These are phyloP conservation scores for Drosophila mimica DNA, from an alignment of 2,888 invertebrate genomes.

Conservation along the genomic window DNA sequence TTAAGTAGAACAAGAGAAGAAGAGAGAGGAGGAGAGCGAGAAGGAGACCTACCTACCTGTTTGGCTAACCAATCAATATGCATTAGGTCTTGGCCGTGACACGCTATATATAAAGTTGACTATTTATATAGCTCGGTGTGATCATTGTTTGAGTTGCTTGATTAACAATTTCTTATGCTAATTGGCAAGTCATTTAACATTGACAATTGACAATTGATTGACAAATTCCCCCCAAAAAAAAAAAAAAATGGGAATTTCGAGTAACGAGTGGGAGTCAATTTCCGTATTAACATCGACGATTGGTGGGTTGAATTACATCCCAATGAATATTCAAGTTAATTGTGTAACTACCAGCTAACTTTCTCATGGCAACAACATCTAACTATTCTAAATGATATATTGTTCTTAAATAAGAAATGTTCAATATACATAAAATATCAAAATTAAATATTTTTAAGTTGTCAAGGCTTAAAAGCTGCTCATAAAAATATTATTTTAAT, in stretches of 20 bases:
- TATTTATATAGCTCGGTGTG: conserved; percentile 5
- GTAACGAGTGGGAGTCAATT: not conserved
- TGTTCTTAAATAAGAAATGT: not conserved
- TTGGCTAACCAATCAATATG: conserved; percentile 63
- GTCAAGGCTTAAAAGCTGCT: not conserved
- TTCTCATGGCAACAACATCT: not conserved
- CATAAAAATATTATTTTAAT: not conserved
- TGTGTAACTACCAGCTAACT: not conserved
- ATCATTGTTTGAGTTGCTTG: conserved; percentile 2
- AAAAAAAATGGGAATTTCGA: not conserved
- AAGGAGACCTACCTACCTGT: not conserved
- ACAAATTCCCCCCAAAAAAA: not conserved
- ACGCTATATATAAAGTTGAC: conserved; percentile 17
- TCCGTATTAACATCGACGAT: not conserved
- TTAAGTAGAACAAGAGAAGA: conserved; percentile 26
- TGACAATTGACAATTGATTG: conserved; percentile 22
- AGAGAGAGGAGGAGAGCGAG: too few relatives aligned
- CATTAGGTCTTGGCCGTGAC: conserved; percentile 30
- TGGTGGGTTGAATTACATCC: not conserved
- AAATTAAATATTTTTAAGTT: not conserved
- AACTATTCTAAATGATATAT: not conserved
- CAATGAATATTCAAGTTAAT: not conserved
- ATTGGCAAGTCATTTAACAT: conserved; percentile 2
- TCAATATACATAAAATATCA: not conserved
- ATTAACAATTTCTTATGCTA: conserved; percentile 7